Conservation (phyloP, 2,888 invertebrate species). For the Chrysotoxum bicinctum region DNA sequence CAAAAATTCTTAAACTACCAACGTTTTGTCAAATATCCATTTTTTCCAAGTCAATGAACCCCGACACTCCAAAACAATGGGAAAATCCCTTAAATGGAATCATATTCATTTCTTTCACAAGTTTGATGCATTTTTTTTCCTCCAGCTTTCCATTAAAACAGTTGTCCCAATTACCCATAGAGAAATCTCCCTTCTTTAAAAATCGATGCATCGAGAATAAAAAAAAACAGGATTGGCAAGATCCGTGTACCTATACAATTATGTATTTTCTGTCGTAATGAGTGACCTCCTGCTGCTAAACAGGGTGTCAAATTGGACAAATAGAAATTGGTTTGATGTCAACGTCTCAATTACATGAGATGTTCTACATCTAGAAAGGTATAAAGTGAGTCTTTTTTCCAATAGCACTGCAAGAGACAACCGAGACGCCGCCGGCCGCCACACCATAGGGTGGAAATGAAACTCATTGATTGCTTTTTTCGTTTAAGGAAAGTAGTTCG, state of each 20-base stretch:
- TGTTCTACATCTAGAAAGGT: conserved; percentile 21
- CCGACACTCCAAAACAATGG: too few relatives aligned
- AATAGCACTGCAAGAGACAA: not conserved
- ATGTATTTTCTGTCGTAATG: conserved; percentile 54
- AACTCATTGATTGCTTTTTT: conserved; percentile 38
- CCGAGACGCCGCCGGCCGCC: not conserved
- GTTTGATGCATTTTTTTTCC: too few relatives aligned
- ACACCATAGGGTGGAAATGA: conserved; percentile 45
- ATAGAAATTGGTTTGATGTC: conserved; percentile 57
- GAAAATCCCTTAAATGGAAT: too few relatives aligned
- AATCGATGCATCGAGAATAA: not conserved
- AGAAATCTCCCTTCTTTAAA: not conserved
- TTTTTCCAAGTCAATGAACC: too few relatives aligned
- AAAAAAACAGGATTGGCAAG: conserved; percentile 50
- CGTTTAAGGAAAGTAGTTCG: not conserved
- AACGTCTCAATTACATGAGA: conserved; percentile 56
- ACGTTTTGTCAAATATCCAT: too few relatives aligned
- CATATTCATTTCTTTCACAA: too few relatives aligned
- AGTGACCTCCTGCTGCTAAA: conserved; percentile 65
- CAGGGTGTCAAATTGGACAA: conserved; percentile 56
- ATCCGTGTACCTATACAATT: conserved; percentile 39
- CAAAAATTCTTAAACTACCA: too few relatives aligned
- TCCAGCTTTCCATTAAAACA: not conserved
- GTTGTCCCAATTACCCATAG: not conserved
- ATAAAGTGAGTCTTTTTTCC: conserved; percentile 24